Conservation (phyloP, 1,140 invertebrate species). For the Aethina tumida region DNA sequence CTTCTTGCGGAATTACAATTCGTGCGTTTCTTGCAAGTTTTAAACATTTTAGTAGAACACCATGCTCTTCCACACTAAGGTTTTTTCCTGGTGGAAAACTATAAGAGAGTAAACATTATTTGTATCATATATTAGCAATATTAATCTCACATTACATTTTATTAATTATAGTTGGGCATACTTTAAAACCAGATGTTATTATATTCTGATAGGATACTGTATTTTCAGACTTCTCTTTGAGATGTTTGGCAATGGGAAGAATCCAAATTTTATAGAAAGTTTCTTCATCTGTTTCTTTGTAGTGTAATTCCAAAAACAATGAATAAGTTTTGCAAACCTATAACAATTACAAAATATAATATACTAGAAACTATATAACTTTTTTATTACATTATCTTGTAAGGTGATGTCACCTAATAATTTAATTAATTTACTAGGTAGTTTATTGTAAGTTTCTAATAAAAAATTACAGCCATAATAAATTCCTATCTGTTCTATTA, state of each 20-base stretch:
- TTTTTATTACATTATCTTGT: too few species aligned
- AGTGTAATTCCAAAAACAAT: conserved; percentile 21
- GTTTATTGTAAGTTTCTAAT: too few species aligned
- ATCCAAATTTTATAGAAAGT: conserved; percentile 22
- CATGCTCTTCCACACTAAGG: conserved; percentile 21
- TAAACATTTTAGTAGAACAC: conserved; percentile 26
- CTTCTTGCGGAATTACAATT: conserved; percentile 31
- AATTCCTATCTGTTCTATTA: conserved; percentile 13
- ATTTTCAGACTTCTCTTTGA: conserved; percentile 12
- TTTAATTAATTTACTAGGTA: too few species aligned
- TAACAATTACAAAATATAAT: conserved; percentile 6
- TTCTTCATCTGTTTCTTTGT: conserved; percentile 12
- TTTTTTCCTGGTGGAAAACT: conserved; percentile 18
- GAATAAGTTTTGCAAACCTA: conserved; percentile 20
- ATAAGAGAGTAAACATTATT: conserved; percentile 9
- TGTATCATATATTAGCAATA: not conserved
- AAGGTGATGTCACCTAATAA: too few species aligned
- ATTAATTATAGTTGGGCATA: conserved; percentile 19
- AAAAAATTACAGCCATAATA: conserved; percentile 14
- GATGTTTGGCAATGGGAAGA: conserved; percentile 14
- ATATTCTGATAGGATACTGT: conserved; percentile 18
- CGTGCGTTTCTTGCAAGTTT: conserved; percentile 32
- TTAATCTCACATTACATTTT: conserved; percentile 17
- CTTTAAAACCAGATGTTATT: conserved; percentile 21
- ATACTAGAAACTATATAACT: conserved; percentile 1